Conservation (phyloP, 2,113 vertebrate species). For the Elephas maximus region DNA sequence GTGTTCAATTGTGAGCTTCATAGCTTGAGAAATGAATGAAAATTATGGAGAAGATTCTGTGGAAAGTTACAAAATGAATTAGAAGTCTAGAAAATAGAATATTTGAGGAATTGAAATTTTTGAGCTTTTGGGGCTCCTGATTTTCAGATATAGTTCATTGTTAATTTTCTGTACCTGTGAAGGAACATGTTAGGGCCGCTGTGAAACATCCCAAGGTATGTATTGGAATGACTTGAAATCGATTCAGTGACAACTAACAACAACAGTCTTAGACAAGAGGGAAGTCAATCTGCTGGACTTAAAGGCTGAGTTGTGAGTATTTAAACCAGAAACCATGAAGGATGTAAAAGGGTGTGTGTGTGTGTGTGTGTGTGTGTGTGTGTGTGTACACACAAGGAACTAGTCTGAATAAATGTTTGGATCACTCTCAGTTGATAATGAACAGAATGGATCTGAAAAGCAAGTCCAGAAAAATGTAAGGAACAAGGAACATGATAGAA, state of each 20-base stretch:
- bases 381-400: background rate
- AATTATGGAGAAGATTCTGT: slow-evolving; percentile 68
- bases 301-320: background rate
- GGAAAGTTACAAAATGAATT: slow-evolving; percentile 74
- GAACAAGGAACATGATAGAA: background rate
- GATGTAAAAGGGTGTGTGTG: background rate
- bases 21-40: slow-evolving; percentile 77
- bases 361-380: background rate
- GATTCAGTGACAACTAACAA: background rate
- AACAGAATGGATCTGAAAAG: background rate
- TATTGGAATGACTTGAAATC: background rate
- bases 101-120: slow-evolving; percentile 57
- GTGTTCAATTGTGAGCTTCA: slow-evolving; percentile 62
- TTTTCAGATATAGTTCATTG: slow-evolving; percentile 53
- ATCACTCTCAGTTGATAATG: slow-evolving; percentile 34
- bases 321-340: background rate
- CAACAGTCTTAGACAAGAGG: background rate
- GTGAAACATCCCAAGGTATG: background rate
- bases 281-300: background rate
- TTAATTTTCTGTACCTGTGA: slow-evolving; percentile 30
- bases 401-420: background rate
- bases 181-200: background rate
- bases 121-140: background rate
- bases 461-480: background rate
- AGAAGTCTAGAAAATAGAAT: slow-evolving; percentile 57